phyloP scores from a whole-genome alignment of 2,113 vertebrate genomes.

The Oreochromis niloticus region DNA sequence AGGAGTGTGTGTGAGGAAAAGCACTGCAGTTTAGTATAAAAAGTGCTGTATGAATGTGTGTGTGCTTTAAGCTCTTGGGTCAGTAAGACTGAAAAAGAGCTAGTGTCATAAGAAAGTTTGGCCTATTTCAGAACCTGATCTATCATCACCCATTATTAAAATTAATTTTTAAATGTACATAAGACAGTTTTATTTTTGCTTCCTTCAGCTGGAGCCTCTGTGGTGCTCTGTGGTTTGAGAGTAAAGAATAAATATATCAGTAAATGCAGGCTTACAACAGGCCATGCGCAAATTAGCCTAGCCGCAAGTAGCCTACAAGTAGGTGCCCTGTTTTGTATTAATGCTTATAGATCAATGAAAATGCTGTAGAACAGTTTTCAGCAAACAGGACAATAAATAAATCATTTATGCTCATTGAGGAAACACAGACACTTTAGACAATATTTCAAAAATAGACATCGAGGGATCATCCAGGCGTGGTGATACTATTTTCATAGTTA shows the following conservation, averaged over 20 bases:
- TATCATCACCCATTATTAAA: not conserved
- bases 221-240: not conserved
- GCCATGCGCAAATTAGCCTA: not conserved
- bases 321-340: not conserved
- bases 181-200: not conserved
- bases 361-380: not conserved
- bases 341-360: not conserved
- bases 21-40: not conserved
- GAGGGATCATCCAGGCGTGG: not conserved
- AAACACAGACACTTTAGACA: not conserved
- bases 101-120: not conserved
- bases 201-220: not conserved
- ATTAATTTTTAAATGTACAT: not conserved
- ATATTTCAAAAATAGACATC: not conserved
- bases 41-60: not conserved
- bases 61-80: not conserved
- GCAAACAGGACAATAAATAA: not conserved
- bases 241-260: not conserved
- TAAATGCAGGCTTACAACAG: not conserved
- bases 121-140: not conserved
- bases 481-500: not conserved
- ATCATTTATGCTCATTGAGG: not conserved
- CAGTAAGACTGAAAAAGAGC: not conserved
- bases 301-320: not conserved
- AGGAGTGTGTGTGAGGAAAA: not conserved